Base-by-base conservation (phyloP, 2,888 invertebrate genomes). In the Aproaerema taeniolella region DNA sequence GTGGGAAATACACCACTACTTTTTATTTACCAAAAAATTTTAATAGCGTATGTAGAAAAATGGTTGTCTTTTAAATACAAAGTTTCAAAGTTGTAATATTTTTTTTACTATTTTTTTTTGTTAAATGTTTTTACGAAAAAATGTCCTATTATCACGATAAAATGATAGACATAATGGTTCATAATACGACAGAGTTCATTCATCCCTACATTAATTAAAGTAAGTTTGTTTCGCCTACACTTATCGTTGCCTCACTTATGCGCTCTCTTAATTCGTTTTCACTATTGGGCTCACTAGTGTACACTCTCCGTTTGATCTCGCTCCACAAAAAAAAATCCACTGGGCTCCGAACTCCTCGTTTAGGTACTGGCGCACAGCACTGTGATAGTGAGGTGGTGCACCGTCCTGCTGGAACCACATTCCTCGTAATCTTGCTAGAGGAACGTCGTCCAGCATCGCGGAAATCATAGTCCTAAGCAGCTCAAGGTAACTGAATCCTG, bases 321-420 rank as follows among this genome's bases (percentile, higher is more conserved):
- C 35, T 26, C 35, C 35, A 35, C 26, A 35, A 26, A 9, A 35
- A 35, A 35, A 35, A 35, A 9, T 35, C 39, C 39, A 39, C 1
- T 16, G 39, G 9, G 32, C 12, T 7, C 4, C 4, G 28, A 43
- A 36, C 2, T 25, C 16, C 9, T 36, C 36, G 24, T 35, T 7
- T 7, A 38, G 16, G 9, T 20, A 29, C 9, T 13, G 10, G 2
- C 35, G 25, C 25, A 35, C 35, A 11, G 6, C n/a, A n/a, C 2
- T 1, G 6, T 2, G 1, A 9, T 10, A 11, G 26, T 45, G 42
- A 17, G 39, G 40, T 6, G 44, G 36, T 3, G 44, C 43, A 17
- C 42, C 44, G 26, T 45, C 44, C 7, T 47, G 40, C 28, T 47
- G 44, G 10, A 47, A 47, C 47, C 44, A 47, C n/a, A 36, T 15